A percentile compares a stretch with the other conserved stretches of the same genome.
Conservation (phyloP, 2,888 invertebrate species). For the Pristionchus arcanus region DNA sequence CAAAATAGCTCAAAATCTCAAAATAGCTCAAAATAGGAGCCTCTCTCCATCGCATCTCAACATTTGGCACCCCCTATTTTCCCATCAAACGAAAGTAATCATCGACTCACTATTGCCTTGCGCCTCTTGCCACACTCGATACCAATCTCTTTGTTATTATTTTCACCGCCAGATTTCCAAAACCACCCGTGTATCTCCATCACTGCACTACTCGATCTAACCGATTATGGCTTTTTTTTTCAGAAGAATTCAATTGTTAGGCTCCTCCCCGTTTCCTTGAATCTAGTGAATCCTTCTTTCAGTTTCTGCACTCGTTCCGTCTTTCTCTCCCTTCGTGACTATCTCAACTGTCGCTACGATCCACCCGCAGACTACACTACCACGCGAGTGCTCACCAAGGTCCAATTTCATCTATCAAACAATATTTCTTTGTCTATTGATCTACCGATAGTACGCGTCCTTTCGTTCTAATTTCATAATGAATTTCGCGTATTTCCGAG, state of each 20-base stretch:
- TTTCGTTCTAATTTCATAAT: not conserved
- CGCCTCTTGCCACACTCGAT: not conserved
- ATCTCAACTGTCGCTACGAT: conserved; percentile 70
- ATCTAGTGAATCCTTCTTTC: not conserved
- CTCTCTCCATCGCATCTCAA: not conserved
- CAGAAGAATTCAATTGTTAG: too few species aligned
- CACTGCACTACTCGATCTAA: too few species aligned
- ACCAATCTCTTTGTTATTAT: not conserved
- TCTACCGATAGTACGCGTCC: too few species aligned
- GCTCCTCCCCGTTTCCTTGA: too few species aligned
- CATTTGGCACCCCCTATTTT: not conserved
- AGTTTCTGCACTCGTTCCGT: conserved; percentile 66
- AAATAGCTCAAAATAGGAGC: too few species aligned
- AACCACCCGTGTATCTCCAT: too few species aligned
- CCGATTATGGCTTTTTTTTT: too few species aligned
- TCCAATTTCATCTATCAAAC: not conserved
- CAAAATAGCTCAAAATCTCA: too few species aligned
- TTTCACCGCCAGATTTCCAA: too few species aligned
- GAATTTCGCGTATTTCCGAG: not conserved
- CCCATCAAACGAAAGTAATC: not conserved
- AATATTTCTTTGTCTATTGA: not conserved
- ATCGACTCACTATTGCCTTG: not conserved
- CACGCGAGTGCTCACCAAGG: not conserved
- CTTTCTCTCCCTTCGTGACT: conserved; percentile 70
- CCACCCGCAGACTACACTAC: conserved; percentile 54